Conservation (phyloP, 2,797 vertebrate genomes). For the Pygocentrus nattereri region DNA sequence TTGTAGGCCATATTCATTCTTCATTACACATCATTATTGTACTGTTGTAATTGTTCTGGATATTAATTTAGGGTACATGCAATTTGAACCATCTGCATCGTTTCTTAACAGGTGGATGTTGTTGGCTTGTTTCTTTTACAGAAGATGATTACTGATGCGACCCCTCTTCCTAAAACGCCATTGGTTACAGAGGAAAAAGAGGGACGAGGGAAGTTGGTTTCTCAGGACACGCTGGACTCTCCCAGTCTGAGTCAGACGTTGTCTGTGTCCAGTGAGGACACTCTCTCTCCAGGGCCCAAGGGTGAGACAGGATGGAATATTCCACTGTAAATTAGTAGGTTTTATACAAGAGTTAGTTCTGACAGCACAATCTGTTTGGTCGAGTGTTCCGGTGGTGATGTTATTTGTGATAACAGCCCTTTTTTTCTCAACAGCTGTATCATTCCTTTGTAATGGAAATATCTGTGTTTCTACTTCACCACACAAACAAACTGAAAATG, state of each 20-base stretch:
- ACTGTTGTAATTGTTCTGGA: background rate
- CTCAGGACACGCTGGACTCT: constrained; percentile 79
- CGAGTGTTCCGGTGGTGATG: too few relatives aligned
- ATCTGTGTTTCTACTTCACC: too few relatives aligned
- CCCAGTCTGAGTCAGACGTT: constrained; percentile 77
- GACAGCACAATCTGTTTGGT: too few relatives aligned
- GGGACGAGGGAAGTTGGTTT: constrained; percentile 65
- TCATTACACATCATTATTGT: background rate
- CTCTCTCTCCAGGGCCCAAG: constrained; percentile 73
- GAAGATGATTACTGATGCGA: constrained; percentile 41
- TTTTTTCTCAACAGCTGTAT: too few relatives aligned
- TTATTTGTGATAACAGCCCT: too few relatives aligned
- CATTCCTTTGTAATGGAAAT: too few relatives aligned
- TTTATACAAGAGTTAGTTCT: background rate
- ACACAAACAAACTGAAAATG: too few relatives aligned
- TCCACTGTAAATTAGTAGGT: too few relatives aligned
- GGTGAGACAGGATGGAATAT: constrained; percentile 61
- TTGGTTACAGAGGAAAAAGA: constrained; percentile 27
- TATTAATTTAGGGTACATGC: background rate
- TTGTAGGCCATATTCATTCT: too few relatives aligned
- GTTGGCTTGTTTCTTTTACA: constrained; percentile 43
- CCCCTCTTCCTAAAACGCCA: constrained; percentile 14
- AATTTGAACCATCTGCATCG: background rate
- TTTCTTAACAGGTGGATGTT: background rate
- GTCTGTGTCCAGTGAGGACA: constrained; percentile 79